Conservation (phyloP, 1,140 invertebrate species). For the Drosophila paulistorum region DNA sequence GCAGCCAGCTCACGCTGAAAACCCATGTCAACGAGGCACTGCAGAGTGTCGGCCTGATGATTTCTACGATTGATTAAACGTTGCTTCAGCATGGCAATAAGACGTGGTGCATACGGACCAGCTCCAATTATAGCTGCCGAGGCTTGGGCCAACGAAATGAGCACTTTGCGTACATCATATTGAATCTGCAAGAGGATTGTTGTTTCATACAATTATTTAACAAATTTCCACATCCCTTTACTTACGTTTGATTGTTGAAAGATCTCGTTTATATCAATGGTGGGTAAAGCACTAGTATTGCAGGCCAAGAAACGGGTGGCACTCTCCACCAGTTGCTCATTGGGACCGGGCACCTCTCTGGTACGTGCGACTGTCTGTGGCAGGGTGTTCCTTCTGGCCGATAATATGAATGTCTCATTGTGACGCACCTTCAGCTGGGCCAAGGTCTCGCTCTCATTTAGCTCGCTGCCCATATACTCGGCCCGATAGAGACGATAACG, state of each 20-base stretch:
- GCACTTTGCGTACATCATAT: slow-evolving; percentile 81
- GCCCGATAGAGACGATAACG: slow-evolving; percentile 73
- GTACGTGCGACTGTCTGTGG: slow-evolving; percentile 47
- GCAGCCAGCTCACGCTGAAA: slow-evolving; percentile 68
- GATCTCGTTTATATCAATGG: slow-evolving; percentile 80
- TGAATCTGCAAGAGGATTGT: slow-evolving; percentile 60
- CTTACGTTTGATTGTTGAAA: slow-evolving; percentile 82
- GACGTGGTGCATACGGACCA: slow-evolving; percentile 73
- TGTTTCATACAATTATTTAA: background rate
- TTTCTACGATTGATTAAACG: slow-evolving; percentile 74
- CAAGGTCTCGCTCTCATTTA: slow-evolving; percentile 67
- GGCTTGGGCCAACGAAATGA: slow-evolving; percentile 78
- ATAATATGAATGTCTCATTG: slow-evolving; percentile 72
- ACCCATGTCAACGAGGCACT: slow-evolving; percentile 82
- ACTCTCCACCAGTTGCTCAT: slow-evolving; percentile 64
- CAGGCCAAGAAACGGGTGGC: slow-evolving; percentile 62
- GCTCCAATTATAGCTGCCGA: slow-evolving; percentile 77
- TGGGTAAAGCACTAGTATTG: slow-evolving; percentile 48
- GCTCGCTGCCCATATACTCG: slow-evolving; percentile 68
- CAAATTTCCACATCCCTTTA: background rate
- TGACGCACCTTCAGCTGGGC: slow-evolving; percentile 63
- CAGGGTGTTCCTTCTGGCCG: slow-evolving; percentile 58
- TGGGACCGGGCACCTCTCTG: slow-evolving; percentile 66
- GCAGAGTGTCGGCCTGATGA: slow-evolving; percentile 72
- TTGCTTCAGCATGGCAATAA: slow-evolving; percentile 81